Conservation (phyloP, 2,888 invertebrate species). For the Ophioninae sp. region DNA sequence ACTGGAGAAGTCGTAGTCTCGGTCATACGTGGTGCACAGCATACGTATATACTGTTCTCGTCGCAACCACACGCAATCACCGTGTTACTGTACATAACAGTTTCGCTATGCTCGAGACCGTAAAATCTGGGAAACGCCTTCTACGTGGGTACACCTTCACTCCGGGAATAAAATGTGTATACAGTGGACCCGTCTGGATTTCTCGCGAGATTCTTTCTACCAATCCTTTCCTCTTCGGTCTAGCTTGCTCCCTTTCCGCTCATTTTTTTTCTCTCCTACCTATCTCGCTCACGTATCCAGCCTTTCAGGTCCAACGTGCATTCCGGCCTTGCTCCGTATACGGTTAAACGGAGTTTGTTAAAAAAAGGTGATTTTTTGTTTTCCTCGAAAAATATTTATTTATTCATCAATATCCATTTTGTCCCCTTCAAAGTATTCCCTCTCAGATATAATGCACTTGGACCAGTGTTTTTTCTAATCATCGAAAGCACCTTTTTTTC, state of each 20-base stretch:
- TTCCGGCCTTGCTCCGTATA: slow-evolving; percentile 62
- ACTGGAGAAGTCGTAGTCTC: slow-evolving; percentile 23
- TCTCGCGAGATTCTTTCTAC: slow-evolving; percentile 60
- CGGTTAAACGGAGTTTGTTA: too few relatives aligned
- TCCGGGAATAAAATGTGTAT: slow-evolving; percentile 60
- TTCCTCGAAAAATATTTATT: too few relatives aligned
- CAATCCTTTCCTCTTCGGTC: slow-evolving; percentile 49
- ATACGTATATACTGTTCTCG: slow-evolving; percentile 25
- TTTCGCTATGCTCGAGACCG: slow-evolving; percentile 60
- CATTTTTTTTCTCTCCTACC: not conserved
- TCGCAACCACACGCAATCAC: slow-evolving; percentile 20
- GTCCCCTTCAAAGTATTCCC: too few relatives aligned
- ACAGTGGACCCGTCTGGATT: slow-evolving; percentile 58
- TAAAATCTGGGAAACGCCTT: slow-evolving; percentile 62
- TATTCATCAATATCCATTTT: too few relatives aligned
- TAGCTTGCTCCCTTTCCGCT: not conserved
- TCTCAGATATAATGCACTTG: too few relatives aligned
- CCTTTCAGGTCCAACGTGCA: slow-evolving; percentile 29
- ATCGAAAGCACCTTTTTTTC: too few relatives aligned
- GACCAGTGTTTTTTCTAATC: too few relatives aligned
- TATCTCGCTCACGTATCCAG: slow-evolving; percentile 15
- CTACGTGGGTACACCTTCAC: slow-evolving; percentile 50
- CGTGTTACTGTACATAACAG: slow-evolving; percentile 49
- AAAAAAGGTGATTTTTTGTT: too few relatives aligned
- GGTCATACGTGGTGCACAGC: slow-evolving; percentile 27